These are phyloP conservation scores for Sogatella furcifera DNA, from an alignment of 1,140 invertebrate species.

Conservation along the genomic window DNA sequence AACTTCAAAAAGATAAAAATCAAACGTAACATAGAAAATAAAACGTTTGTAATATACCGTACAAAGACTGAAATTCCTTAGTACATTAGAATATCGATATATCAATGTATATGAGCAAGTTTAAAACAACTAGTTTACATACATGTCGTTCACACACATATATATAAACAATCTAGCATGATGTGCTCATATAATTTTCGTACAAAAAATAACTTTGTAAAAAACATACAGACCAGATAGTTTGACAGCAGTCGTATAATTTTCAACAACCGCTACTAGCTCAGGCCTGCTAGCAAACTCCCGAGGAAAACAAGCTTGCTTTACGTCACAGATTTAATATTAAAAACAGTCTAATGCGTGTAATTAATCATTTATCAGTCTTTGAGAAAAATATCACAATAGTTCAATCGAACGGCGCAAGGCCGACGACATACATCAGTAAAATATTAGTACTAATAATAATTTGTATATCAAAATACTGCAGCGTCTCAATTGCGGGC, in stretches of 20 bases:
- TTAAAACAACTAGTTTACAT: too few relatives aligned
- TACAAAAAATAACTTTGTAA: slow-evolving; percentile 13
- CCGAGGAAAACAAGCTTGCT: slow-evolving; percentile 3
- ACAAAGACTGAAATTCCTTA: too few relatives aligned
- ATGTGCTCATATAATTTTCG: slow-evolving; percentile 9
- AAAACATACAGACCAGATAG: slow-evolving; percentile 2
- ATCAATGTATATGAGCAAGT: too few relatives aligned
- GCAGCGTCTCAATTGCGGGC: not conserved
- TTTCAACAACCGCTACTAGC: not conserved
- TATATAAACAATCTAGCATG: slow-evolving; percentile 5
- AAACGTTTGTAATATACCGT: not conserved
- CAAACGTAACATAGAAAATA: slow-evolving; percentile 8
- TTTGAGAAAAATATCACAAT: slow-evolving; percentile 24
- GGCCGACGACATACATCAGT: slow-evolving; percentile 7
- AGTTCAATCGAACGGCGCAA: not conserved
- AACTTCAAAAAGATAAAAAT: slow-evolving; percentile 8
- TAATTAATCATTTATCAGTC: slow-evolving; percentile 19
- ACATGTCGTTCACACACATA: slow-evolving; percentile 2
- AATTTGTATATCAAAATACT: slow-evolving; percentile 21
- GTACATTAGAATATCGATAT: too few relatives aligned
- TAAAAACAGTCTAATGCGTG: slow-evolving; percentile 11
- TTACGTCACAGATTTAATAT: slow-evolving; percentile 9
- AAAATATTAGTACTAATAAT: slow-evolving; percentile 9
- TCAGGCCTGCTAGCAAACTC: not conserved
- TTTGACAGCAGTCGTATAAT: not conserved